These are phyloP conservation scores for Drosophila formosana DNA, from an alignment of 2,888 invertebrate genomes.

Conservation along the genomic window DNA sequence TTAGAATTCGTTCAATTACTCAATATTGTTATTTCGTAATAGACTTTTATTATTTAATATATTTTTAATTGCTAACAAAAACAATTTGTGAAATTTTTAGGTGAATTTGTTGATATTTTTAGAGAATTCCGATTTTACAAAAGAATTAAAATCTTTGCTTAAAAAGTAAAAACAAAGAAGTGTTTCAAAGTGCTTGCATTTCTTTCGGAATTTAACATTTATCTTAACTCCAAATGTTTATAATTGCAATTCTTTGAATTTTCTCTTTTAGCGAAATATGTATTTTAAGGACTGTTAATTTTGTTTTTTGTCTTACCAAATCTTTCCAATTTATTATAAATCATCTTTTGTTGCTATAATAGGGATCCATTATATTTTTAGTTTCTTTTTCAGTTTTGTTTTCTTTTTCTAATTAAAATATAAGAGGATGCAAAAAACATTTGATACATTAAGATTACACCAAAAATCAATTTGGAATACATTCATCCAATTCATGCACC, in stretches of 20 bases:
- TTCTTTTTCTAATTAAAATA: not conserved
- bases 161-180: too few species aligned
- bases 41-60: not conserved
- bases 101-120: not conserved
- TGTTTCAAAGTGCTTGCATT: too few species aligned
- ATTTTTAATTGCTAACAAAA: not conserved
- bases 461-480: not conserved
- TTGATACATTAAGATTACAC: not conserved
- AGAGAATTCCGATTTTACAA: not conserved
- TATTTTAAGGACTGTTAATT: not conserved
- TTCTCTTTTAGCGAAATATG: too few species aligned
- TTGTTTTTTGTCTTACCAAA: not conserved
- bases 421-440: not conserved
- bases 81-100: not conserved
- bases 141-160: too few species aligned
- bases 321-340: not conserved
- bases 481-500: not conserved
- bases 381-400: not conserved
- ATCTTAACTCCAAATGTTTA: not conserved
- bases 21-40: not conserved
- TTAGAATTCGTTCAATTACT: too few species aligned
- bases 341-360: not conserved
- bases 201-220: too few species aligned
- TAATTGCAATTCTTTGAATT: not conserved
- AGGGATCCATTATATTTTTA: not conserved